Evolutionary conservation across 1,140 invertebrate genomes (phyloP), one percentile per base, ranked within the genome.

Genomic region (Penaeus chinensis): DNA sequence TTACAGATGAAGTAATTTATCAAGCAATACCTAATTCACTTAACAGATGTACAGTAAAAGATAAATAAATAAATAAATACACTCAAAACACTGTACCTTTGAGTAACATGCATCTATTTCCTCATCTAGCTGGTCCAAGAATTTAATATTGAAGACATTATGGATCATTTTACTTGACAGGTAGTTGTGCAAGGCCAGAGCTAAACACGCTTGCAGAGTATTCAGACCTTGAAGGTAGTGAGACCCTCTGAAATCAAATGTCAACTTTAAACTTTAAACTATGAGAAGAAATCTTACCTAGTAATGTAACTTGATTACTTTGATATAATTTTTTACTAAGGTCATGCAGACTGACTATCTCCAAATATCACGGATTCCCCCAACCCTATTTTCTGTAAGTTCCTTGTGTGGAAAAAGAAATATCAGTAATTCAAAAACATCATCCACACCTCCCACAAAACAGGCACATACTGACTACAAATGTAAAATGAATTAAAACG

Each of bases 81-180:
- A 22, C 4, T 42, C 37, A 54, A 54, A 16, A 74, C 24, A 81
- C 16, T 24, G 66, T 66, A 87, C 86, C 86, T 87, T 87, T 77
- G 80, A 87, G 37, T 87, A 87, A 32, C 86, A 87, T 16, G 71
- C 69, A 8, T 69, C 37, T 20, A 87, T 82, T 87, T 87, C 86
- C 32, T 87, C 80, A 83, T 87, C 86, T 54, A 87, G 47, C 71
- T 83, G 69, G 66, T 87, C 86, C 61, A 87, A 37, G 71, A 87
- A 87, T 27, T 60, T 76, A 32, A 87, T 32, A n/a, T 87, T 87
- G 71, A 87, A 87, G 60, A 87, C 65, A 77, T 54, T 65, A 22
- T 83, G 86, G 83, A 87, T 82, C 24, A 82, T 20, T 20, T 87
- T 37, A 18, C 69, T 32, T 2, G 80, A 27, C 54, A 87, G 66